Base-by-base conservation (phyloP, 2,797 vertebrate species). In the Nasua narica region DNA sequence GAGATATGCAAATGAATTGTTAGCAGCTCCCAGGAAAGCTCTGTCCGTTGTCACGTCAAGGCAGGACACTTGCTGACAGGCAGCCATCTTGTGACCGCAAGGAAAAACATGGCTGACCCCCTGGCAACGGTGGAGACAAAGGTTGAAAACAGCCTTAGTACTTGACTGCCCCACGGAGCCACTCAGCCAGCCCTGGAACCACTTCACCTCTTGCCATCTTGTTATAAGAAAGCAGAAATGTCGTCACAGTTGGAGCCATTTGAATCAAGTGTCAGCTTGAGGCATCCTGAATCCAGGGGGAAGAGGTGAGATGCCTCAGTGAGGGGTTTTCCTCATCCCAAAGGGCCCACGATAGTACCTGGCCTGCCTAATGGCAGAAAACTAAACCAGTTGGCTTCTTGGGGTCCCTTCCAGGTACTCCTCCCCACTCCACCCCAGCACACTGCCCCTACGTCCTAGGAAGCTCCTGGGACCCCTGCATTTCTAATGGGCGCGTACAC, bases 401-500 rank as follows among this genome's bases (percentile, higher is more conserved):
- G 37, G 67, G 23, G 58, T 82, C 67, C 52, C 67, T 69, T n/a
- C 48, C 50, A 15, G 72, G 58, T 69, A 54, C 13, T 1, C 72
- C 54, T 27, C 35, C 48, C 35, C 50, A 21, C 19, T n/a, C 72
- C 25, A 5, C 48, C 37, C 5, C 40, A 21, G 76, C 67, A 70
- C 92, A 56, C 43, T n/a, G 88, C 70, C 52, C 62, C 72, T 32
- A 16, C n/a, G 21, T 29, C 67, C 85, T 18, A 1, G 0, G 40
- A n/a, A n/a, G 23, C 67, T 60, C 23, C 0, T 52, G 78, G 76
- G 52, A 52, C 48, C 25, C 54, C 76, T 27, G 29, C n/a, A 2
- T 50, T 8, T 32, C 88, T 23, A 3, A 40, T 1, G 1, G 27
- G 18, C 70, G 1, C 4, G 32, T 1, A 2, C 13, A 1, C 0